These are phyloP conservation scores for Oedothorax gibbosus DNA, from an alignment of 1,140 invertebrate species.

Conservation along the genomic window DNA sequence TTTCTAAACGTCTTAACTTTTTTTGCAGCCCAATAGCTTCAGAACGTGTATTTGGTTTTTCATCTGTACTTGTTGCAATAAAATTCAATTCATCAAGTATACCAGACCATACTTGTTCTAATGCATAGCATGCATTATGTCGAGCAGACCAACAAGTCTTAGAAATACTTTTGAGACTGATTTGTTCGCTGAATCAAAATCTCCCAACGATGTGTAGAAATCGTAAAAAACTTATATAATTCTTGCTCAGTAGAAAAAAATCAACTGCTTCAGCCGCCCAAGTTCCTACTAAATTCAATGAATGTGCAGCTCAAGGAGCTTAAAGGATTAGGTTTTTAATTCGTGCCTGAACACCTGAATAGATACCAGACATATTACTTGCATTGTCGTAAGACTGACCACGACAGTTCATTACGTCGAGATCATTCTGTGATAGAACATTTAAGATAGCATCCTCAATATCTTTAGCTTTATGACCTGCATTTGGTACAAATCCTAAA, in stretches of 20 bases:
- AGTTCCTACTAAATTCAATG: constrained; percentile 1
- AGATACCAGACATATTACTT: too few relatives aligned
- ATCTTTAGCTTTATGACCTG: neutral
- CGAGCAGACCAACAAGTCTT: neutral
- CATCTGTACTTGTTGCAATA: too few relatives aligned
- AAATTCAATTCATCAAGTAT: neutral
- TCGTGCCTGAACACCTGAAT: neutral
- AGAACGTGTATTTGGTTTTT: constrained; percentile 1
- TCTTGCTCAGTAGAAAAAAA: neutral
- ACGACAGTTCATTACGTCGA: constrained; percentile 1
- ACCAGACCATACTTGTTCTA: neutral
- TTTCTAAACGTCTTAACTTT: neutral
- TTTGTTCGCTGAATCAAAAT: neutral
- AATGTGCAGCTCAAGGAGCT: neutral
- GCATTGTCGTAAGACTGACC: constrained; percentile 13
- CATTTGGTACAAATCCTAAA: constrained; percentile 17
- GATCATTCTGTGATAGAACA: neutral
- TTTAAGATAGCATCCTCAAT: constrained; percentile 17
- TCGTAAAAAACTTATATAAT: neutral
- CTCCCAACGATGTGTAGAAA: neutral
- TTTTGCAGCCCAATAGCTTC: neutral
- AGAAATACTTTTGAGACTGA: neutral
- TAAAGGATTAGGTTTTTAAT: neutral
- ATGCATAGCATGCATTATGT: neutral
- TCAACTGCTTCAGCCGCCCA: neutral